Conservation (phyloP, 1,140 invertebrate species). For the Tetraneura akinire region DNA sequence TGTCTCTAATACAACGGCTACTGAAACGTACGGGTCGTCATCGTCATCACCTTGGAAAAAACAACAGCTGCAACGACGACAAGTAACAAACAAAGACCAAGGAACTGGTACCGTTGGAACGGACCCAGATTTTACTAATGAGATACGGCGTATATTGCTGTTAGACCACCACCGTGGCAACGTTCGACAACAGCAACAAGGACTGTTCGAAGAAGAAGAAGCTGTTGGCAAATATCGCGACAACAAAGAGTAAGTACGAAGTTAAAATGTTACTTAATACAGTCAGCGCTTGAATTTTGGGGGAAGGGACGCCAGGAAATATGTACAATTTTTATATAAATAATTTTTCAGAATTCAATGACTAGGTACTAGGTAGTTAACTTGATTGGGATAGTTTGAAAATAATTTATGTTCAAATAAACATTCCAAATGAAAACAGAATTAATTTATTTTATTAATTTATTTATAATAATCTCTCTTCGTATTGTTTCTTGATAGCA, state of each 20-base stretch:
- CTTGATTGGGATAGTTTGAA: too few relatives aligned
- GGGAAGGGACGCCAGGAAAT: too few relatives aligned
- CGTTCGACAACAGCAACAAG: neutral
- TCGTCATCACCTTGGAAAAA: neutral
- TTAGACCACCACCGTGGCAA: slow-evolving; percentile 24
- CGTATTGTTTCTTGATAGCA: too few relatives aligned
- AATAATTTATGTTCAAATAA: too few relatives aligned
- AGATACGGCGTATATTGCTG: slow-evolving; percentile 8
- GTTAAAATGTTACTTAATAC: too few relatives aligned
- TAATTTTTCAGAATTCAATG: too few relatives aligned
- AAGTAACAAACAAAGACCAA: neutral
- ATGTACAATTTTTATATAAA: too few relatives aligned
- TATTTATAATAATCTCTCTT: too few relatives aligned
- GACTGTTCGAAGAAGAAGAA: neutral
- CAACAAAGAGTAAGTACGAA: neutral
- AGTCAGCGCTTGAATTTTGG: too few relatives aligned
- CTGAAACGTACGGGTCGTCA: neutral
- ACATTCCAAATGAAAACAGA: too few relatives aligned
- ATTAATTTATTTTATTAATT: too few relatives aligned
- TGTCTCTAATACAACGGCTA: neutral
- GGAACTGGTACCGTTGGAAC: neutral
- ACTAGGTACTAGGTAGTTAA: too few relatives aligned
- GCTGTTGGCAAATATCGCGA: neutral
- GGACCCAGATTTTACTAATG: neutral
- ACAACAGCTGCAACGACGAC: slow-evolving; percentile 3